Conservation (phyloP, 2,888 invertebrate species). For the Alitta virens region DNA sequence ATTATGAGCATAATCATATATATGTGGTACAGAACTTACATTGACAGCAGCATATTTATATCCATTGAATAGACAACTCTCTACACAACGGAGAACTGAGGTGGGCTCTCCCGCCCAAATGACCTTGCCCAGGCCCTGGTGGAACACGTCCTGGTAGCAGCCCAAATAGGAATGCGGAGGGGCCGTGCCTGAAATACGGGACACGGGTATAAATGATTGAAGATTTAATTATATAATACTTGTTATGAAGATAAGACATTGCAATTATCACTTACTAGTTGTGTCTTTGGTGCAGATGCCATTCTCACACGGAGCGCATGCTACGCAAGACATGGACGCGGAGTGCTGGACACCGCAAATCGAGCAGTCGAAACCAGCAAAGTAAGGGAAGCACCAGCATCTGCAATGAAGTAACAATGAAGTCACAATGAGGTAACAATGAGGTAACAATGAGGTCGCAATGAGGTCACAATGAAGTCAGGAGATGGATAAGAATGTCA, state of each 20-base stretch:
- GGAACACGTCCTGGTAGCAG: neutral
- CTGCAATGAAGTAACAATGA: neutral
- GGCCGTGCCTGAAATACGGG: too few relatives aligned
- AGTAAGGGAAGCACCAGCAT: conserved; percentile 1
- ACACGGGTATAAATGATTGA: too few relatives aligned
- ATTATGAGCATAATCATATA: too few relatives aligned
- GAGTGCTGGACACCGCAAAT: neutral
- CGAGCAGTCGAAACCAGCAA: neutral
- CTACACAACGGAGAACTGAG: neutral
- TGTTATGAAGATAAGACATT: too few relatives aligned
- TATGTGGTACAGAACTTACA: too few relatives aligned
- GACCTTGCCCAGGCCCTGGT: neutral
- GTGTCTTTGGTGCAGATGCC: neutral
- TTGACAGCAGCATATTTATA: neutral
- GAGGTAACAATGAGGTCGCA: too few relatives aligned
- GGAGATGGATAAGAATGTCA: too few relatives aligned
- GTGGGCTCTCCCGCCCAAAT: neutral
- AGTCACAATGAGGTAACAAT: too few relatives aligned
- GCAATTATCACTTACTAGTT: too few relatives aligned
- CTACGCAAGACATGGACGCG: neutral
- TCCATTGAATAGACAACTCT: neutral
- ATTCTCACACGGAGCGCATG: neutral
- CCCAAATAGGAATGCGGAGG: neutral
- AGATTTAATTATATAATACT: too few relatives aligned
- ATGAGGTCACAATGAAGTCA: too few relatives aligned